Conservation (phyloP, 2,113 vertebrate genomes). For the Charadrius vociferus region DNA sequence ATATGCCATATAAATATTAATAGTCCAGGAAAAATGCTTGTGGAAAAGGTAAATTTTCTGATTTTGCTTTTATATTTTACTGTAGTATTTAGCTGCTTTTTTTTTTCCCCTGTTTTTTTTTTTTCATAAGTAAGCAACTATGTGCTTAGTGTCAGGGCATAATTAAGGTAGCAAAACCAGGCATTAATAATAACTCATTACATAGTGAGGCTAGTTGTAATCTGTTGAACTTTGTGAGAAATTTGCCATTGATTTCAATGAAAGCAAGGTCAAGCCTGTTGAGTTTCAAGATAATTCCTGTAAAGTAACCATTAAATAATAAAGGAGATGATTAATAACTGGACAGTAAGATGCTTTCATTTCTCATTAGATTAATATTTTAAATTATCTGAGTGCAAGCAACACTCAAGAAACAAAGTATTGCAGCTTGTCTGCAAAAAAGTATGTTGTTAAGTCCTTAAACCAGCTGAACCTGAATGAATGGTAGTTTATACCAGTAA, state of each 20-base stretch:
- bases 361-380: slow-evolving; percentile 11
- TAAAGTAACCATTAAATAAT: slow-evolving; percentile 16
- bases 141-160: not conserved
- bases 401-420: not conserved
- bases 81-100: not conserved
- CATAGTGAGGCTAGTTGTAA: not conserved
- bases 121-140: not conserved
- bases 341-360: not conserved
- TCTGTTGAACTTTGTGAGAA: not conserved
- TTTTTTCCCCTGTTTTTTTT: not conserved
- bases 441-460: not conserved
- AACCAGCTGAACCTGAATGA: not conserved
- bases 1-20: not conserved
- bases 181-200: not conserved
- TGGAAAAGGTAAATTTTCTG: not conserved
- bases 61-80: not conserved
- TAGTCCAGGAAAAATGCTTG: not conserved
- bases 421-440: not conserved
- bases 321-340: not conserved
- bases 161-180: not conserved
- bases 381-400: not conserved
- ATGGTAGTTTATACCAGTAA: not conserved
- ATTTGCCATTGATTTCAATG: not conserved
- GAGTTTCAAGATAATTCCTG: slow-evolving; percentile 22
- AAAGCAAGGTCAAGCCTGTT: not conserved